phyloP scores from a whole-genome alignment of 2,888 invertebrate genomes.

The Drosophila siamana region DNA sequence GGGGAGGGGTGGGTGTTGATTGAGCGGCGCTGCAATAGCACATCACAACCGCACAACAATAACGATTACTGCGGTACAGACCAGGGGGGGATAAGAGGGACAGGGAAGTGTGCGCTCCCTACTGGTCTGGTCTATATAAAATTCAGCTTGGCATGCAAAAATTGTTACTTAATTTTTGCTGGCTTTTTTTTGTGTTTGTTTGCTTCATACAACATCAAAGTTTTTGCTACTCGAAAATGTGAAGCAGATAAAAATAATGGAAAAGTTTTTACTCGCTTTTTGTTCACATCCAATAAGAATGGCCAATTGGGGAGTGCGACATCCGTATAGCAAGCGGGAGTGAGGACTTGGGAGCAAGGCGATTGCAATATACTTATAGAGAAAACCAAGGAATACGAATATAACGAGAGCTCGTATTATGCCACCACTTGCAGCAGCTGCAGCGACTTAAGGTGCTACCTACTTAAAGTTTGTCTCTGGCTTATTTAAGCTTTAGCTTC shows the following conservation, averaged over 20 bases:
- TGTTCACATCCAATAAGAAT: slow-evolving; percentile 38
- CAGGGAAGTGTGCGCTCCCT: slow-evolving; percentile 9
- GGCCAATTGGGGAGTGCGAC: slow-evolving; percentile 10
- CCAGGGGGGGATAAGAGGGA: neutral
- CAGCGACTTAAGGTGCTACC: slow-evolving; percentile 69
- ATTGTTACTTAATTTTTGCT: slow-evolving; percentile 79
- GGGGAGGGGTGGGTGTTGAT: slow-evolving; percentile 43
- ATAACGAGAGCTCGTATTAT: slow-evolving; percentile 46
- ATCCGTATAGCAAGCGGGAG: neutral
- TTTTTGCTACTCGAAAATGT: slow-evolving; percentile 77
- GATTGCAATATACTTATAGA: slow-evolving; percentile 20
- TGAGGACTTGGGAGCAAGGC: neutral
- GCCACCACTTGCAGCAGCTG: slow-evolving; percentile 54
- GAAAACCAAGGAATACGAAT: slow-evolving; percentile 38
- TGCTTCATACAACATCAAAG: slow-evolving; percentile 74
- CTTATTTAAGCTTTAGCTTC: slow-evolving; percentile 43
- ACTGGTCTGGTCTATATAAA: slow-evolving; percentile 60
- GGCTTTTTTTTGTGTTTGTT: slow-evolving; percentile 39
- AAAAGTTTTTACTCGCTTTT: slow-evolving; percentile 70
- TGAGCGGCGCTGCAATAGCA: slow-evolving; percentile 17
- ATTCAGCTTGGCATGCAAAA: slow-evolving; percentile 75
- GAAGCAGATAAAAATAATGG: slow-evolving; percentile 82
- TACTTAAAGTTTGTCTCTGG: slow-evolving; percentile 69
- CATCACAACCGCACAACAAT: slow-evolving; percentile 53
- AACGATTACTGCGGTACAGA: slow-evolving; percentile 47